Evolutionary conservation across 2,888 invertebrate species (phyloP).

Genomic region (Xiphydria camelus): DNA sequence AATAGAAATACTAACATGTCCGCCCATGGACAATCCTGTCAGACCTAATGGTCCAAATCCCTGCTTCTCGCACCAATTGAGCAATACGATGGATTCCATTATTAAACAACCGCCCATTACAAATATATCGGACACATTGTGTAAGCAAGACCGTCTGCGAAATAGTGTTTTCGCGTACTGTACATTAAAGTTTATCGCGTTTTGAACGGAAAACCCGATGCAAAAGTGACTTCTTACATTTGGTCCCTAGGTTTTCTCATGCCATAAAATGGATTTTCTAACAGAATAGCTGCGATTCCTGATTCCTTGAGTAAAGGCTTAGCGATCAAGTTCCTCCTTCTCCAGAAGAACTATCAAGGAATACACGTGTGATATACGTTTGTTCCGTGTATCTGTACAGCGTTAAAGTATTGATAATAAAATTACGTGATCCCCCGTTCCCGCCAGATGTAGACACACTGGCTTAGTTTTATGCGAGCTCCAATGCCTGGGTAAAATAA

Average conservation of each 20-base stretch:
- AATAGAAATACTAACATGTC: slow-evolving; percentile 76
- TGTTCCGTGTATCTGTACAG: neutral
- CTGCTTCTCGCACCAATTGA: slow-evolving; percentile 91
- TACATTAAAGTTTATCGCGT: too few relatives aligned
- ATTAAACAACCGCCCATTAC: slow-evolving; percentile 98
- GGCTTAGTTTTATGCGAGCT: slow-evolving; percentile 69
- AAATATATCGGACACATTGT: slow-evolving; percentile 96
- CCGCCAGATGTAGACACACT: slow-evolving; percentile 92
- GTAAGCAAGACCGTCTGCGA: slow-evolving; percentile 81
- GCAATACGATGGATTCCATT: slow-evolving; percentile 86
- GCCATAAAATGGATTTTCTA: slow-evolving; percentile 98
- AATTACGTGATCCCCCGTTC: slow-evolving; percentile 96
- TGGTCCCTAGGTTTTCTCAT: slow-evolving; percentile 85
- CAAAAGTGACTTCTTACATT: slow-evolving; percentile 63
- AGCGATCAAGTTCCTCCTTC: slow-evolving; percentile 86
- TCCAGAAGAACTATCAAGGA: slow-evolving; percentile 79
- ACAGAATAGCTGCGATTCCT: slow-evolving; percentile 88
- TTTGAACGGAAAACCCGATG: slow-evolving; percentile 8
- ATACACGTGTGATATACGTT: too few relatives aligned
- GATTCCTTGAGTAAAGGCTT: slow-evolving; percentile 86
- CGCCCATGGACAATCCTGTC: slow-evolving; percentile 97
- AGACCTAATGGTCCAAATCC: slow-evolving; percentile 93
- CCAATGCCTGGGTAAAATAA: slow-evolving; percentile 83
- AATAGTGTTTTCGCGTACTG: neutral
- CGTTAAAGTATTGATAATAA: slow-evolving; percentile 4